phyloP scores from a whole-genome alignment of 1,140 invertebrate genomes.

The Phymorhynchus buccinoides region DNA sequence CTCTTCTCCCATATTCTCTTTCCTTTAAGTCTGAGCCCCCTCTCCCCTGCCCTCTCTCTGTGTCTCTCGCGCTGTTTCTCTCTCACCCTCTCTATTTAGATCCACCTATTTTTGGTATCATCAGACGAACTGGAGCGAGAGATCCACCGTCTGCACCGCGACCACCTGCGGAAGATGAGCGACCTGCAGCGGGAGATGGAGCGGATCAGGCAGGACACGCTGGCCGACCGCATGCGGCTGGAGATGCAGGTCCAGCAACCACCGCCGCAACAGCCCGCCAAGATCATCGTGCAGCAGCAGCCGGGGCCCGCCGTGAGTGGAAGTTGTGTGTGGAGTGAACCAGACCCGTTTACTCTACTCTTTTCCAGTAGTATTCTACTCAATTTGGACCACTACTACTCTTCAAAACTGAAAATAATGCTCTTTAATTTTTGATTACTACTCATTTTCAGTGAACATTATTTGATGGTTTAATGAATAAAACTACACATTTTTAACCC shows the following conservation, averaged over 20 bases:
- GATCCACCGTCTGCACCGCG: conserved; percentile 59
- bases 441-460: too few species aligned
- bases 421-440: too few species aligned
- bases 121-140: conserved; percentile 67
- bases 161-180: conserved; percentile 66
- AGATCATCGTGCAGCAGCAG: conserved; percentile 49
- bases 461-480: too few species aligned
- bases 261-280: conserved; percentile 42
- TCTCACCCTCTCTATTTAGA: too few species aligned
- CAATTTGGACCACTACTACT: too few species aligned
- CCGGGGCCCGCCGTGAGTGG: background rate
- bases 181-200: conserved; percentile 67
- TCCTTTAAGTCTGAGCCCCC: background rate
- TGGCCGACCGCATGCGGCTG: conserved; percentile 50
- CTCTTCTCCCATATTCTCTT: background rate
- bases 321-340: too few species aligned
- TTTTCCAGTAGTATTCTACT: too few species aligned
- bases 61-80: too few species aligned
- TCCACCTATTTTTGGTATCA: too few species aligned
- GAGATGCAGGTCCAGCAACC: conserved; percentile 36
- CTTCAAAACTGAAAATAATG: too few species aligned
- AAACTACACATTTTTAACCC: too few species aligned
- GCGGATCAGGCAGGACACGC: conserved; percentile 55
- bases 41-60: background rate
- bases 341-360: too few species aligned